phyloP scores from a whole-genome alignment of 2,888 invertebrate species.

The Muscina levida region DNA sequence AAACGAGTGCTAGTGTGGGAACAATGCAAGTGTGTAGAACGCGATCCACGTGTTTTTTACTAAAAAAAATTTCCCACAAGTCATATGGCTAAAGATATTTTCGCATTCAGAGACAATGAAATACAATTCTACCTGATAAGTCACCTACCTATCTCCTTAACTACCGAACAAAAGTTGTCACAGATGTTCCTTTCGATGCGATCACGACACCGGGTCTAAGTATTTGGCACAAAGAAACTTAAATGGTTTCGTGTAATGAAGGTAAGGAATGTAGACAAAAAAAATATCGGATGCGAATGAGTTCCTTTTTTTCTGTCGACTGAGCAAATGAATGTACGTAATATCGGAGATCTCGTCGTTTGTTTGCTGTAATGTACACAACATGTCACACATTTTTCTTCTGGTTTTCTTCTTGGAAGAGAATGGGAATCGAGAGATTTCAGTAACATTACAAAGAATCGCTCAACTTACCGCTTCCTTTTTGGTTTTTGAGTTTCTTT shows the following conservation, averaged over 20 bases:
- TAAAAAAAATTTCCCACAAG: not conserved
- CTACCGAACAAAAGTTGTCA: not conserved
- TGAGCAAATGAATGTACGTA: constrained; percentile 27
- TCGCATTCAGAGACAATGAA: not conserved
- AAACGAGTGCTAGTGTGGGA: constrained; percentile 11
- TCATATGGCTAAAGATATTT: constrained; percentile 18
- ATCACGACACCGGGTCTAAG: not conserved
- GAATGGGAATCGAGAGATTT: constrained; percentile 24
- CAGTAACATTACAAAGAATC: constrained; percentile 10
- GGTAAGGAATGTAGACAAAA: not conserved
- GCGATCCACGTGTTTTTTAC: constrained; percentile 35
- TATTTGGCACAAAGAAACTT: not conserved
- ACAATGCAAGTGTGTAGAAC: not conserved
- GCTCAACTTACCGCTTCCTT: constrained; percentile 44
- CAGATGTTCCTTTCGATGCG: not conserved
- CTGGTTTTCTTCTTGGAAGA: constrained; percentile 15
- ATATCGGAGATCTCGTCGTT: constrained; percentile 24
- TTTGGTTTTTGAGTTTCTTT: constrained; percentile 36
- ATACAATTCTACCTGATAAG: too few species aligned
- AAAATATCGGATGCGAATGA: constrained; percentile 1
- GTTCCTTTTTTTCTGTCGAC: not conserved
- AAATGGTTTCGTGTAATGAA: not conserved
- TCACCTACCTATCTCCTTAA: not conserved
- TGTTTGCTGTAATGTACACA: constrained; percentile 14
- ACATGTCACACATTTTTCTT: constrained; percentile 24